Conservation (phyloP, 2,113 vertebrate genomes). For the Anhinga anhinga region DNA sequence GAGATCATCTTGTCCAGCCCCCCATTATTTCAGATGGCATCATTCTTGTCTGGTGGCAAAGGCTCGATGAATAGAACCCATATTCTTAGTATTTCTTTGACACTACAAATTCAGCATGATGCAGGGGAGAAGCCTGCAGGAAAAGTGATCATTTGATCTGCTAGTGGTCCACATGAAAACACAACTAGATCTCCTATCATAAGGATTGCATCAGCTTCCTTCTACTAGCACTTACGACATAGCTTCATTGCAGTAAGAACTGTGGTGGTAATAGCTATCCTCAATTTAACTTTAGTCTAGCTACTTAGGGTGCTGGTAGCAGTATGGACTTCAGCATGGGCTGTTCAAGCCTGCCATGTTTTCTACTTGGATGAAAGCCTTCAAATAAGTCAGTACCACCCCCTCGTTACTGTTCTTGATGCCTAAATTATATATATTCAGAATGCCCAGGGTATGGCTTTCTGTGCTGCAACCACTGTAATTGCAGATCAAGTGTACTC, state of each 20-base stretch:
- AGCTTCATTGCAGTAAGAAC: background rate
- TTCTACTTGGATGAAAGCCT: background rate
- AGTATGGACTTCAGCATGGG: background rate
- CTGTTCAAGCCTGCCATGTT: background rate
- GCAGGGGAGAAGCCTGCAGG: background rate
- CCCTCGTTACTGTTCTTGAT: background rate
- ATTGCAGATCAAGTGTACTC: background rate
- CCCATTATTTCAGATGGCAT: background rate
- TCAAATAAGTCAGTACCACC: background rate
- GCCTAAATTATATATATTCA: background rate
- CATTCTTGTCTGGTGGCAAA: background rate
- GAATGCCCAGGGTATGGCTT: background rate
- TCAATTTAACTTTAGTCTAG: background rate
- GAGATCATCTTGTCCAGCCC: no score
- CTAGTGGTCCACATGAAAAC: background rate
- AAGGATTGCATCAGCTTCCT: background rate
- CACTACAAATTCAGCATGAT: background rate
- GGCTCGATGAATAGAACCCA: background rate
- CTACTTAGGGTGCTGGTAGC: background rate
- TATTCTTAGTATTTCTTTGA: background rate
- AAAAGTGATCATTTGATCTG: background rate
- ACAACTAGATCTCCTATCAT: background rate
- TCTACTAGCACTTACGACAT: background rate
- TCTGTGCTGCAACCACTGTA: background rate
- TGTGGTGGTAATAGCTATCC: background rate